Percentiles rank a stretch among this genome's conserved stretches.
Evolutionary conservation across 2,113 vertebrate genomes (phyloP).

Genomic region (Bagarius yarrelli): DNA sequence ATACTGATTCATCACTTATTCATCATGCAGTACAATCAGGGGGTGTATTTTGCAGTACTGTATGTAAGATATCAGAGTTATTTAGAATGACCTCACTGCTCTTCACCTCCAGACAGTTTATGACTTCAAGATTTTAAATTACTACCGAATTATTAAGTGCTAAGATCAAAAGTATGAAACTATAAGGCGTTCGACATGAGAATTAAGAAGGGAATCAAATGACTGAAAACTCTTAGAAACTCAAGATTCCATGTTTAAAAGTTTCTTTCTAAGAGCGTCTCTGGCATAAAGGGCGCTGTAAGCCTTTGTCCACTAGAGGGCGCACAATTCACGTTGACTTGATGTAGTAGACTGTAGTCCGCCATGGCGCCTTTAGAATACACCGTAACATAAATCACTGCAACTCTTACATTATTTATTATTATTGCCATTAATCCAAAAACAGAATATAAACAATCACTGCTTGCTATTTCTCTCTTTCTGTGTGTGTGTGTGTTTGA

Average conservation of each 20-base stretch:
- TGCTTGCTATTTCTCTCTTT: too few relatives aligned
- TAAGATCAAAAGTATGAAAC: background rate
- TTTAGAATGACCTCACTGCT: too few relatives aligned
- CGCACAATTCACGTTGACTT: slow-evolving; percentile 38
- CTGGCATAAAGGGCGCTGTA: background rate
- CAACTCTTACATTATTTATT: background rate
- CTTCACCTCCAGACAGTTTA: too few relatives aligned
- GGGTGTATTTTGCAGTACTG: too few relatives aligned
- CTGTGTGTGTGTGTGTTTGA: too few relatives aligned
- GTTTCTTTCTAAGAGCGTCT: background rate
- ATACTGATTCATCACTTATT: too few relatives aligned
- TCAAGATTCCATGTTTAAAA: background rate
- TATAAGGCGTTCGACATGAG: background rate
- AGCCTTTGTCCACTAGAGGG: slow-evolving; percentile 54
- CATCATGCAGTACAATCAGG: too few relatives aligned
- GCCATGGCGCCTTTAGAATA: background rate
- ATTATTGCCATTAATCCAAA: background rate
- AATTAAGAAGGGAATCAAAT: background rate
- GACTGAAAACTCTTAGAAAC: background rate
- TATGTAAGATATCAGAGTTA: too few relatives aligned
- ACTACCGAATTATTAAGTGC: too few relatives aligned
- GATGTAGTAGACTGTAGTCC: background rate
- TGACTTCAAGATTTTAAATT: too few relatives aligned
- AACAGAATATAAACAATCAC: too few relatives aligned
- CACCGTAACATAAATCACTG: background rate